These are phyloP conservation scores for Trachelus tabidus DNA, from an alignment of 2,888 invertebrate species.

Conservation along the genomic window DNA sequence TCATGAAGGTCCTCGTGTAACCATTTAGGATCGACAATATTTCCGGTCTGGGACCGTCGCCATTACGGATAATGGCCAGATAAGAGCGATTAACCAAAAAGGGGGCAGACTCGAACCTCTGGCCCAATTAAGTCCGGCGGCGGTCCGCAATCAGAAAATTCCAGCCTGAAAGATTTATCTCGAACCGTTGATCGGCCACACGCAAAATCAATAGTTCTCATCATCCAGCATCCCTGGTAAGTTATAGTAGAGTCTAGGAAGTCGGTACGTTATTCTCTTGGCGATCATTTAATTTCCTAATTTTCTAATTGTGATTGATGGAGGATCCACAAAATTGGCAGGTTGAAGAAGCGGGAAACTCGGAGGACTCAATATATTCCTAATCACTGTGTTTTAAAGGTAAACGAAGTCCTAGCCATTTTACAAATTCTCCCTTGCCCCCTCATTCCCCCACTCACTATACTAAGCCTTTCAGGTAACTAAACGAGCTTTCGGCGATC, in stretches of 20 bases:
- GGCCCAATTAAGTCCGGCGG: conserved; percentile 51
- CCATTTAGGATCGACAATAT: conserved; percentile 43
- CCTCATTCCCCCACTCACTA: too few relatives aligned
- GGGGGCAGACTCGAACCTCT: conserved; percentile 31
- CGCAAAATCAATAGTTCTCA: conserved; percentile 21
- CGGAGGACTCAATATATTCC: background rate
- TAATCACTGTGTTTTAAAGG: background rate
- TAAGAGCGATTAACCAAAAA: conserved; percentile 47
- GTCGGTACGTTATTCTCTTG: conserved; percentile 6
- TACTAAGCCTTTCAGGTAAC: background rate
- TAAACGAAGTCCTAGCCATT: background rate
- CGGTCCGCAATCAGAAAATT: conserved; percentile 33
- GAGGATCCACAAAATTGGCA: conserved; percentile 19
- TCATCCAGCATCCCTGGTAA: conserved; percentile 7
- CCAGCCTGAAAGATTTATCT: conserved; percentile 34
- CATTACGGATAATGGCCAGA: conserved; percentile 53
- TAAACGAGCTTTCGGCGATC: background rate
- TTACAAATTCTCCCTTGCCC: background rate
- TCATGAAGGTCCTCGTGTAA: conserved; percentile 33
- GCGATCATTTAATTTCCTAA: conserved; percentile 13
- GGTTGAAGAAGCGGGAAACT: conserved; percentile 5
- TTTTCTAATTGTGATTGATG: conserved; percentile 23
- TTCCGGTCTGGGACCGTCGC: conserved; percentile 44
- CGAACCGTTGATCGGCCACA: conserved; percentile 26
- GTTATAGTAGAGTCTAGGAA: conserved; percentile 2